Base-by-base conservation (phyloP, 2,888 invertebrate genomes). In the Lacanobia wlatinum region DNA sequence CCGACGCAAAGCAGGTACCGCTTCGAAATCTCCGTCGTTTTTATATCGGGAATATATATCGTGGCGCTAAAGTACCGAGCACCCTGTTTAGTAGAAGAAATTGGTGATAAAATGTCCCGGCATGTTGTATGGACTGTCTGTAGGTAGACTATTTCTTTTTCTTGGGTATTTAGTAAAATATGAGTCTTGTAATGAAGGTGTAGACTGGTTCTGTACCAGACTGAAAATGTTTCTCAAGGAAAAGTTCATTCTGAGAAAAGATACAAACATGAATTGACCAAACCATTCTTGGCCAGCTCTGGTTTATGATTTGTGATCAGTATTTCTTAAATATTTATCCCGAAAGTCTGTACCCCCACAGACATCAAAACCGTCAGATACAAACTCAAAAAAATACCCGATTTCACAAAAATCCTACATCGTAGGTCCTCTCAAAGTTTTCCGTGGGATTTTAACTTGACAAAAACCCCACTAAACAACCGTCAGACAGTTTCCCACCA, bases 1-100 rank as follows among this genome's bases (percentile, higher is more conserved):
- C 87, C 88, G 87, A 88, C 84, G 85, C 86, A 87, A 84, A 80
- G 83, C 89, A 90, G 90, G 89, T 91, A 93, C 89, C 87, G 76
- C 80, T 87, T 87, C 88, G 88, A 88, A 90, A 90, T 90, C 90
- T 91, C 88, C 88, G 84, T 84, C 87, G 89, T 92, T 92, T 92
- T 93, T 92, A 90, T 90, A 91, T 90, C 72, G 84, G 76, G 78
- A 86, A 86, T 84, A 82, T 84, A 82, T 82, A 85, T 81, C 67
- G 78, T 69, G 55, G 58, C 63, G 52, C 82, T 83, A 78, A 74
- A 76, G 58, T 50, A 78, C 69, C 70, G 61, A 69, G 63, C 8
- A 34, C 56, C 78, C 61, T 65, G 58, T 76, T 84, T 81, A 81
- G 73, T 70, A 46, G 56, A 64, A 70, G 59, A 74, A 80, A 80